Base-by-base conservation (phyloP, 37 sponge, comb jelly and placozoan genomes). In the Oscarella lobularis region DNA sequence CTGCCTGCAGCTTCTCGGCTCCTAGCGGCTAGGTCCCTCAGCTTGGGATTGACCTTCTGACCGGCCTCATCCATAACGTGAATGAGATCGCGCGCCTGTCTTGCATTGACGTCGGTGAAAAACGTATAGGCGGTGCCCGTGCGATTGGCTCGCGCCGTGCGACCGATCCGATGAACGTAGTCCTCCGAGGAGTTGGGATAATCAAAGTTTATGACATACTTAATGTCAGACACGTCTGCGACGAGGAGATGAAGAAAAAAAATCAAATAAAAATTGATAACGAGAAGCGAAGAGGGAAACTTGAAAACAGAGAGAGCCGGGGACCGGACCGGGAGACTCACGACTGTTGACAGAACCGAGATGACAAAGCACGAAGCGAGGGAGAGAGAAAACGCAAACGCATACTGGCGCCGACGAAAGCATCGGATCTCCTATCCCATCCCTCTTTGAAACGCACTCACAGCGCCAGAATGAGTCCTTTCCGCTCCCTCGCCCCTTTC, bases 81-180 rank as follows among this genome's bases (percentile, higher is more conserved):
- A 32, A 98, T 75, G 14, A 98, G 89, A 3, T 90, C 89, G 37
- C 67, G 78, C 33, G 87, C 92, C 38, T 86, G 87, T 76, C 83
- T 92, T 27, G 84, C 80, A 69, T 87, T 88, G 38, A 37, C 36
- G 39, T 66, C 67, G 0, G 99, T 98, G 41, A 98, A 86, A 84
- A 93, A 90, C 9, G 91, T 90, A 77, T 98, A 98, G 27, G 94
- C 89, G 0, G 99, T 98, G 35, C 99, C 99, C 4, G 86, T 93
- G 36, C 81, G 83, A 6, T 81, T 67, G 3, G 94, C 94, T 2
- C 99, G 75, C 3, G 94, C 99, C 33, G 99, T 98, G 33, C 99
- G 83, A 3, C 99, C 99, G 72, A 98, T 93, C 33, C 99, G 86
- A 75, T 98, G 99, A 3, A 98, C 85, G 75, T 98, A 98, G 75